Percentiles rank a stretch among this genome's conserved stretches.
Conservation (phyloP, 1,140 invertebrate species). For the Drosophila subpulchrella region DNA sequence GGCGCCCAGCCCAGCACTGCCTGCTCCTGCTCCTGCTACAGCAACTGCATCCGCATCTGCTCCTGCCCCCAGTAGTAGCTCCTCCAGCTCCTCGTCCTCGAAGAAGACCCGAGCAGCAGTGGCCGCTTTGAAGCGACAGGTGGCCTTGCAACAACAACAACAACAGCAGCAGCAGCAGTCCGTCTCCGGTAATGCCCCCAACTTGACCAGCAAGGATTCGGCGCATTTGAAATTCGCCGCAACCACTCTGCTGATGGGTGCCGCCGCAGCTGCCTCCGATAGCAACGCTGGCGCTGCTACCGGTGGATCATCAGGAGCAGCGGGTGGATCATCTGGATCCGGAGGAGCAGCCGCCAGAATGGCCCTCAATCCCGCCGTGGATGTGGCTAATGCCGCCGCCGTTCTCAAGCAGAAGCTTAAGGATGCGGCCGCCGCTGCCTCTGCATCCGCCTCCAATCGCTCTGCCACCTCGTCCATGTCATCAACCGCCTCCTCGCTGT, state of each 20-base stretch:
- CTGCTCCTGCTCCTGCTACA: slow-evolving; percentile 11
- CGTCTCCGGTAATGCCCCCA: slow-evolving; percentile 27
- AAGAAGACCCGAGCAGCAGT: slow-evolving; percentile 68
- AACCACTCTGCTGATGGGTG: slow-evolving; percentile 69
- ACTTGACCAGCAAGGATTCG: slow-evolving; percentile 58
- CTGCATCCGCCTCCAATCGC: slow-evolving; percentile 58
- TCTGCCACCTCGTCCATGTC: slow-evolving; percentile 72
- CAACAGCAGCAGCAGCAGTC: slow-evolving; percentile 47
- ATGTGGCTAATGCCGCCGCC: slow-evolving; percentile 66
- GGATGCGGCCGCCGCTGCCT: slow-evolving; percentile 58
- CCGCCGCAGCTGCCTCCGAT: slow-evolving; percentile 70
- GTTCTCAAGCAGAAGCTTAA: slow-evolving; percentile 78
- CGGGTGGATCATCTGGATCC: not conserved
- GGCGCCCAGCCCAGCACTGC: slow-evolving; percentile 41
- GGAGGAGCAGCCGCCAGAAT: slow-evolving; percentile 19
- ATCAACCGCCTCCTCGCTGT: slow-evolving; percentile 75
- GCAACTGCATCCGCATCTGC: slow-evolving; percentile 27
- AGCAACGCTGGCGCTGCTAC: slow-evolving; percentile 65
- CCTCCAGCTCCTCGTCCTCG: slow-evolving; percentile 37
- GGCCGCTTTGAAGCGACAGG: slow-evolving; percentile 66
- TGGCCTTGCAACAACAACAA: slow-evolving; percentile 57
- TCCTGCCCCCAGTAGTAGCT: slow-evolving; percentile 17
- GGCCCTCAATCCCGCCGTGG: slow-evolving; percentile 39
- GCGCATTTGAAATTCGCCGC: slow-evolving; percentile 73
- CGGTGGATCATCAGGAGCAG: slow-evolving; percentile 14